Evolutionary conservation across 2,888 invertebrate genomes (phyloP).

Genomic region (Drosophila greeni): DNA sequence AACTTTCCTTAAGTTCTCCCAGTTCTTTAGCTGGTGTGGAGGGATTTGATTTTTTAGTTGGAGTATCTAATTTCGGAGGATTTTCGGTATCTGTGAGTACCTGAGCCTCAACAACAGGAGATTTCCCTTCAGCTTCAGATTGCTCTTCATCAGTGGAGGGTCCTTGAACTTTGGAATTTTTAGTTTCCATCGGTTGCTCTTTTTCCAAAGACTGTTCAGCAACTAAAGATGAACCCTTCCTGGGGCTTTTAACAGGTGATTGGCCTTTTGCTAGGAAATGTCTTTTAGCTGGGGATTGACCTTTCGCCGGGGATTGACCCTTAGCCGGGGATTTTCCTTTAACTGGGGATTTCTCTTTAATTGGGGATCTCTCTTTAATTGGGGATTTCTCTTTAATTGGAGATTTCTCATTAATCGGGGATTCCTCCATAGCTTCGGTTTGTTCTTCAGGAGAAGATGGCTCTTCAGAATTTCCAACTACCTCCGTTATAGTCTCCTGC

Average conservation of each 20-base stretch:
- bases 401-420: not conserved
- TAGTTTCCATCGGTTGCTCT: not conserved
- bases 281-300: not conserved
- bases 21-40: not conserved
- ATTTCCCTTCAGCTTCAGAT: not conserved
- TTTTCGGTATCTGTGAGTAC: not conserved
- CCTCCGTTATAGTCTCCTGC: constrained; percentile 25
- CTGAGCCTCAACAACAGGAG: not conserved
- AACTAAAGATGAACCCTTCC: not conserved
- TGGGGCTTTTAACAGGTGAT: not conserved
- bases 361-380: not conserved
- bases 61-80: not conserved
- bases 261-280: not conserved
- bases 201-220: not conserved
- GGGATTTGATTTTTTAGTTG: not conserved
- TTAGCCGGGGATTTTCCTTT: not conserved
- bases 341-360: not conserved
- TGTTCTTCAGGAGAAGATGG: not conserved
- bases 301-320: not conserved
- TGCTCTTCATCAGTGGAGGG: not conserved
- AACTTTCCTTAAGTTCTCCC: not conserved
- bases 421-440: not conserved
- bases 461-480: not conserved
- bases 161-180: not conserved
- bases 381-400: not conserved